Base-by-base conservation (phyloP, 2,888 invertebrate species). In the Heliconius aoede region DNA sequence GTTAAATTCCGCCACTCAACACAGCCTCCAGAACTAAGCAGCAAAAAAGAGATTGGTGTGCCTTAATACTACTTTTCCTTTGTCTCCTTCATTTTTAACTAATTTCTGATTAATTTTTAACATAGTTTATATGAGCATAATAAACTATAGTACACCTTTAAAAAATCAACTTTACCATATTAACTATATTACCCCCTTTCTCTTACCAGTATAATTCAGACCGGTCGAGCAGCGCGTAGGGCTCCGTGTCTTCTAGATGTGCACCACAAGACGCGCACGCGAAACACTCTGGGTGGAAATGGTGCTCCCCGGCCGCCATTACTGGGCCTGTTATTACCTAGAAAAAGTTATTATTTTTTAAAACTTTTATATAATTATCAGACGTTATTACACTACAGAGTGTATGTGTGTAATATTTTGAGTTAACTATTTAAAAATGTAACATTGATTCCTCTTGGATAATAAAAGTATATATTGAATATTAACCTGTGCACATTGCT, bases 281-380 rank as follows among this genome's bases (percentile, higher is more conserved):
- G 92, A 99, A 99, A 93, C 99, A 99, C 95, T 99, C 99, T 65
- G 98, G 98, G 93, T 99, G 99, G 94, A 98, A 99, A 89, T 98
- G 98, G 93, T 98, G 98, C 86, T 98, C 98, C 46, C 98, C 99
- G 30, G 98, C 98, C 80, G 98, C 96, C 98, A 99, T 98, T 81
- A 98, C 98, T 36, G 98, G 98, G 0, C 98, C 98, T 0, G 98
- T 97, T 80, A 94, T 94, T 86, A 95, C 91, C 93, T 93, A 83
- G 4, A 72, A 32, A 46, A 21, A 13, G 26, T n/a, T 2, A 9
- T n/a, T 32, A 32, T 11, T 32, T 32, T 32, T 32, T 32, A 9
- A 5, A 46, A 46, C 15, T 15, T 46, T 18, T 18, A 46, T 46
- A 46, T 4, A 46, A 46, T 46, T 46, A 46, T 18, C n/a, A 51